Conservation (phyloP, 2,888 invertebrate species). For the Thysanoteuthis rhombus region DNA sequence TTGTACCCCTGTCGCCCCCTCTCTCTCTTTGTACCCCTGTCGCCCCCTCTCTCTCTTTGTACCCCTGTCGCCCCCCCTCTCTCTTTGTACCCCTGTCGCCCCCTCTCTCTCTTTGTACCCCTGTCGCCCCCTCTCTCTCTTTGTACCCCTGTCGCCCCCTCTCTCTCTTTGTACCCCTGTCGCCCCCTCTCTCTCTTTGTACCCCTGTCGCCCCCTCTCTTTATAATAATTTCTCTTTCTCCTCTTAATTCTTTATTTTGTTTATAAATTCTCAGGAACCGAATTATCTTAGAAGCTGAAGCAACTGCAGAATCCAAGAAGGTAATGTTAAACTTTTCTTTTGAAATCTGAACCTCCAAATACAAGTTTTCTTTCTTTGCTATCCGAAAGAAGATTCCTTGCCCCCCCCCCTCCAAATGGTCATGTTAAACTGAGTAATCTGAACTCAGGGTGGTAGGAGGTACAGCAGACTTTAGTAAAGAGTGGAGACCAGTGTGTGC, state of each 20-base stretch:
- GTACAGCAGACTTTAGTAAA: too few relatives aligned
- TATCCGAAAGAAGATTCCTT: too few relatives aligned
- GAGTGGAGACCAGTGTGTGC: too few relatives aligned
- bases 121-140: background rate
- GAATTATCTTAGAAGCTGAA: slow-evolving; percentile 90
- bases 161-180: background rate
- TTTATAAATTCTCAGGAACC: slow-evolving; percentile 46
- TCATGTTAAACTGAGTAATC: too few relatives aligned
- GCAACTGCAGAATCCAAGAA: slow-evolving; percentile 87
- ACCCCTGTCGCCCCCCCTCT: background rate
- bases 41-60: background rate
- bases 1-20: background rate
- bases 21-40: background rate
- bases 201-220: background rate
- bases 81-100: too few relatives aligned
- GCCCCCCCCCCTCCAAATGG: too few relatives aligned
- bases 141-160: background rate
- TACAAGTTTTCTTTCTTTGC: too few relatives aligned
- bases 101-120: too few relatives aligned
- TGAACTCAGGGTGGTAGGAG: too few relatives aligned
- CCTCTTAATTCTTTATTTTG: background rate
- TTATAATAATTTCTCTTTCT: background rate
- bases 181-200: background rate
- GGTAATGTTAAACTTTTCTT: slow-evolving; percentile 37
- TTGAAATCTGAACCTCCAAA: background rate